Conservation (phyloP, 53 echinoderm and acorn worm genomes). For the Arbacia lixula region DNA sequence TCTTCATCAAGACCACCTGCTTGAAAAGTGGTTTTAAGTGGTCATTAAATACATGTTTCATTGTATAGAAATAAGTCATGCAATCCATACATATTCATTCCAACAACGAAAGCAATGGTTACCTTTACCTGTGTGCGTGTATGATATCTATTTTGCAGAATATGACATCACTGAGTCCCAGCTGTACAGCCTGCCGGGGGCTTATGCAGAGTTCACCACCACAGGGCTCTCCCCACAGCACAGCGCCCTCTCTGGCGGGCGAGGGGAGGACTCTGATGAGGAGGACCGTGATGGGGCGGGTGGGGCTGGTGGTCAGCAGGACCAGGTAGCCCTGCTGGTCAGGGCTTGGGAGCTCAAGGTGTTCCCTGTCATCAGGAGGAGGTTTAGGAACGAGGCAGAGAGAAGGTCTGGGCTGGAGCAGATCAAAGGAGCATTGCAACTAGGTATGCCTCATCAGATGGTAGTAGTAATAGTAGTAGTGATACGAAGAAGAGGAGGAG, state of each 20-base stretch:
- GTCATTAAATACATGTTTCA: too few relatives aligned
- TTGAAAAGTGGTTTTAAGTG: too few relatives aligned
- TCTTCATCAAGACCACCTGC: too few relatives aligned
- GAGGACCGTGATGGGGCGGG: slow-evolving; percentile 77
- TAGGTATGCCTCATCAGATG: slow-evolving; percentile 61
- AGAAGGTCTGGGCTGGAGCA: slow-evolving; percentile 87
- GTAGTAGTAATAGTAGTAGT: too few relatives aligned
- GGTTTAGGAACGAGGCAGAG: slow-evolving; percentile 88
- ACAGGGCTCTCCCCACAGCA: slow-evolving; percentile 67
- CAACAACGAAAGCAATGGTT: too few relatives aligned
- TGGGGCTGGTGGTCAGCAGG: slow-evolving; percentile 79
- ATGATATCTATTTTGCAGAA: too few relatives aligned
- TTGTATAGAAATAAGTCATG: too few relatives aligned
- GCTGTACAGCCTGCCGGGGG: slow-evolving; percentile 70
- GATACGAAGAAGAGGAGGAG: too few relatives aligned
- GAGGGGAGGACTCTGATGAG: slow-evolving; percentile 71
- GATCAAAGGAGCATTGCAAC: slow-evolving; percentile 88
- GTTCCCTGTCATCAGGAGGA: slow-evolving; percentile 84
- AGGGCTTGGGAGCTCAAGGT: slow-evolving; percentile 91
- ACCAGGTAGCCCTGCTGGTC: slow-evolving; percentile 84
- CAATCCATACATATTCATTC: too few relatives aligned
- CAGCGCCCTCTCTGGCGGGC: slow-evolving; percentile 32
- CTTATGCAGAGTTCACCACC: slow-evolving; percentile 82
- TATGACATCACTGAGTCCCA: slow-evolving; percentile 76
- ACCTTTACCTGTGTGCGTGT: too few relatives aligned